A percentile compares a stretch with the other conserved stretches of the same genome.
These are phyloP conservation scores for Knipowitschia caucasica DNA, from an alignment of 2,797 vertebrate species.

Conservation along the genomic window DNA sequence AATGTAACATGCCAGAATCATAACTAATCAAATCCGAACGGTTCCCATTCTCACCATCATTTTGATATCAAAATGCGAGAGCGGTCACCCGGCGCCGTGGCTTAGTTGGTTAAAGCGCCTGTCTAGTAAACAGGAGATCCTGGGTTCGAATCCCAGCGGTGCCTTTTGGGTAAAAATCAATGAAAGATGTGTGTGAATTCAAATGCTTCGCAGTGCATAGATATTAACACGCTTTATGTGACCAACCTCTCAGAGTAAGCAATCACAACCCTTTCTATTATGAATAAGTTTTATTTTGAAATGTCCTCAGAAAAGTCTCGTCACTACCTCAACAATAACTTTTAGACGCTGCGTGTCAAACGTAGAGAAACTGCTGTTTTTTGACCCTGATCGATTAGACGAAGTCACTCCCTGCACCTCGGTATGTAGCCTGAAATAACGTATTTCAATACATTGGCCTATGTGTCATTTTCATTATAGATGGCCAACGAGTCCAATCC, in stretches of 20 bases:
- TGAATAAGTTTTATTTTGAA: slow-evolving; percentile 49
- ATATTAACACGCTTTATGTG: too few species aligned
- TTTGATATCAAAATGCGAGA: rapidly evolving
- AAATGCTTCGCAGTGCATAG: too few species aligned
- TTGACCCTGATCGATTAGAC: not conserved
- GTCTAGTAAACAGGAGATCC: slow-evolving; percentile 85
- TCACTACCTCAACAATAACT: not conserved
- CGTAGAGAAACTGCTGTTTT: not conserved
- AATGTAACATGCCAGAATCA: too few species aligned
- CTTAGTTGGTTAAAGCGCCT: slow-evolving; percentile 85
- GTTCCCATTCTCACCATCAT: not conserved
- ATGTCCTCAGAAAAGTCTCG: not conserved
- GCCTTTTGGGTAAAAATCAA: slow-evolving; percentile 60
- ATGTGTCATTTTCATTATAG: slow-evolving; percentile 40
- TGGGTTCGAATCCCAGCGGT: slow-evolving; percentile 83
- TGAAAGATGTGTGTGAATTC: too few species aligned
- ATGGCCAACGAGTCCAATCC: slow-evolving; percentile 89
- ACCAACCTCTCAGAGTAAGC: too few species aligned
- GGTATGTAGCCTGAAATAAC: too few species aligned
- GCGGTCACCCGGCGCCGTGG: slow-evolving; percentile 65
- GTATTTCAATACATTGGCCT: too few species aligned
- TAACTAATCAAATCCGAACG: too few species aligned
- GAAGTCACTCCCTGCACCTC: not conserved
- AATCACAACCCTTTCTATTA: not conserved
- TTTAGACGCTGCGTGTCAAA: not conserved